Base-by-base conservation (phyloP, 2,797 vertebrate genomes). In the Siniperca undulata region DNA sequence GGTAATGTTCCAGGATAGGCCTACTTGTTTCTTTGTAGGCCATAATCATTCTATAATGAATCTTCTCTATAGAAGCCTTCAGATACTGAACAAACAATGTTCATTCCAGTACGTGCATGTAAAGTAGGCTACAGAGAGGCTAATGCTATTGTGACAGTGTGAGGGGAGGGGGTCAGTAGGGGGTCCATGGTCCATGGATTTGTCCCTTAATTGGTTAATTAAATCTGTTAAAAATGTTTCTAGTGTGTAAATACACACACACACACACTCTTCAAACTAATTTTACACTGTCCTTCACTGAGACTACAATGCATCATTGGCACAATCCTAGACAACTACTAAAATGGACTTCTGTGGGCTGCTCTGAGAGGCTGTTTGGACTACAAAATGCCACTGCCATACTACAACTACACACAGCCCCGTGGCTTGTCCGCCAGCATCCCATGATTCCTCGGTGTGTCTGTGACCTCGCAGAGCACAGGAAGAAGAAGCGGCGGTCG, bases 401-500 rank as follows among this genome's bases (percentile, higher is more conserved):
- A 90, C 82, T 88, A 86, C 86, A 88, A 78, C 10, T 83, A 64
- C 78, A 73, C 36, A 3, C 70, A 36, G 53, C 59, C 65, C 66
- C 79, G 30, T 14, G 52, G 30, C 2, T 4, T 1, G 34, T 30
- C 61, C 67, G 22, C 50, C 44, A 46, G 75, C 90, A 88, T 94
- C 94, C 94, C 95, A 91, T 89, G 83, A 93, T 90, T 22, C 93
- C 27, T 13, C 30, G 44, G 34, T 27, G 60, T 5, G 60, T 13
- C 53, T 64, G 73, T 93, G 92, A 93, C 93, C 93, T 95, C 90
- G 14, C 76, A 0, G 60, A 42, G 24, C 71, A 85, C 86, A 74
- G 80, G 80, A 88, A 85, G 87, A 91, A 87, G 85, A 76, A 85
- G 66, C 69, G 48, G 55, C 69, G 59, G 34, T 68, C 42, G 60